These are phyloP conservation scores for Drosophila fulvimacula DNA, from an alignment of 2,888 invertebrate genomes.

Conservation along the genomic window DNA sequence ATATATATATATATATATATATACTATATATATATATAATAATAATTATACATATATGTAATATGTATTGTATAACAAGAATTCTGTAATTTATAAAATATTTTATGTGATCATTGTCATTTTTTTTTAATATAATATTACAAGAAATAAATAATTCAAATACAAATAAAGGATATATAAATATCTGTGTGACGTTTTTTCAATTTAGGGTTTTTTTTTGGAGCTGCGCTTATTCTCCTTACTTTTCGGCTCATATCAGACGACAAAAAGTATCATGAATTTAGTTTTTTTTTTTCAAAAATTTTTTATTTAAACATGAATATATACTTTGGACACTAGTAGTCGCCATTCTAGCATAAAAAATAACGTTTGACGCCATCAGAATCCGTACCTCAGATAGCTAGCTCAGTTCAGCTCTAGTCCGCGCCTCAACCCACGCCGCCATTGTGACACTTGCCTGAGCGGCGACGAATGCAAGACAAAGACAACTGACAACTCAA, in stretches of 20 bases:
- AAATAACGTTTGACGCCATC: too few species aligned
- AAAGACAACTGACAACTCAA: neutral
- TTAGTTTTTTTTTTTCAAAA: too few species aligned
- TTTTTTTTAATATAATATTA: conserved; percentile 75
- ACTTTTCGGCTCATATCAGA: neutral
- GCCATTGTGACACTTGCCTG: neutral
- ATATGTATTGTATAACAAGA: conserved; percentile 75
- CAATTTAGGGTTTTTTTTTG: neutral
- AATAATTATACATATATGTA: conserved; percentile 63
- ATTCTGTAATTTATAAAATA: conserved; percentile 80
- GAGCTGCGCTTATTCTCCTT: neutral
- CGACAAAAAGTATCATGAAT: too few species aligned
- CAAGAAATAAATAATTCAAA: conserved; percentile 79
- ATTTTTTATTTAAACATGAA: too few species aligned
- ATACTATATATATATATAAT: conserved; percentile 5
- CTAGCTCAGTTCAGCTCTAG: neutral
- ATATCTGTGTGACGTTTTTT: conserved; percentile 24
- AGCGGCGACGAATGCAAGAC: neutral
- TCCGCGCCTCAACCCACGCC: neutral
- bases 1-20: conserved; percentile 25
- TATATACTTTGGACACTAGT: too few species aligned
- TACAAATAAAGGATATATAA: conserved; percentile 77
- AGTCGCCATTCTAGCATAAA: too few species aligned
- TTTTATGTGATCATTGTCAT: conserved; percentile 80
- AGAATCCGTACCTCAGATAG: neutral